phyloP scores from a whole-genome alignment of 2,113 vertebrate genomes.

The Onychostruthus taczanowskii region DNA sequence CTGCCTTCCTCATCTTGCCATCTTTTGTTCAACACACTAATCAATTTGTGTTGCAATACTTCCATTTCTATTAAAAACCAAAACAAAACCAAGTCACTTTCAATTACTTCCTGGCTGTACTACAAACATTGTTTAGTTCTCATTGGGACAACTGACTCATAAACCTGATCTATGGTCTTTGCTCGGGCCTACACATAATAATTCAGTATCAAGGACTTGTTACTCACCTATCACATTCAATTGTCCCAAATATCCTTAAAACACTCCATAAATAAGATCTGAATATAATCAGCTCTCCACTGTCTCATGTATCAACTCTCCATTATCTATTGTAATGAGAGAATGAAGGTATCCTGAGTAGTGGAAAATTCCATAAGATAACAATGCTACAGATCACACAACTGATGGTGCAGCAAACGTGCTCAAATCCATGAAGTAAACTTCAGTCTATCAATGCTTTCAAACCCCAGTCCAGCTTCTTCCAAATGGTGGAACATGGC shows the following conservation, averaged over 20 bases:
- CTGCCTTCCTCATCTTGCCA: neutral
- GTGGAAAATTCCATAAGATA: neutral
- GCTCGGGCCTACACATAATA: neutral
- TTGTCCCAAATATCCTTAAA: neutral
- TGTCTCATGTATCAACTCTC: neutral
- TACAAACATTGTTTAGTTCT: neutral
- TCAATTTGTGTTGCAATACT: neutral
- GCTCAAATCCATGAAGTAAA: neutral
- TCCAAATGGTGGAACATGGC: neutral
- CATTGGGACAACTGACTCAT: neutral
- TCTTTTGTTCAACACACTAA: neutral
- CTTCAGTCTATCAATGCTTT: neutral
- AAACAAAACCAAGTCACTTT: neutral
- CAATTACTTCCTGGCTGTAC: neutral
- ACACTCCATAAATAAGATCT: neutral
- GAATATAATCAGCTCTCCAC: neutral
- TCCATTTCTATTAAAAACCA: neutral
- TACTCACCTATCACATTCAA: neutral
- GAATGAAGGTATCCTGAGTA: neutral
- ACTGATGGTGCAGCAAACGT: rapidly evolving
- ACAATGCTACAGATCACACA: neutral
- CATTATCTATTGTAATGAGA: neutral
- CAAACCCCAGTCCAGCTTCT: neutral
- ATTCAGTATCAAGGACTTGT: neutral
- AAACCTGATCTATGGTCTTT: neutral